Evolutionary conservation across 1,140 invertebrate species (phyloP).

Genomic region (Drosophila pruinosa): DNA sequence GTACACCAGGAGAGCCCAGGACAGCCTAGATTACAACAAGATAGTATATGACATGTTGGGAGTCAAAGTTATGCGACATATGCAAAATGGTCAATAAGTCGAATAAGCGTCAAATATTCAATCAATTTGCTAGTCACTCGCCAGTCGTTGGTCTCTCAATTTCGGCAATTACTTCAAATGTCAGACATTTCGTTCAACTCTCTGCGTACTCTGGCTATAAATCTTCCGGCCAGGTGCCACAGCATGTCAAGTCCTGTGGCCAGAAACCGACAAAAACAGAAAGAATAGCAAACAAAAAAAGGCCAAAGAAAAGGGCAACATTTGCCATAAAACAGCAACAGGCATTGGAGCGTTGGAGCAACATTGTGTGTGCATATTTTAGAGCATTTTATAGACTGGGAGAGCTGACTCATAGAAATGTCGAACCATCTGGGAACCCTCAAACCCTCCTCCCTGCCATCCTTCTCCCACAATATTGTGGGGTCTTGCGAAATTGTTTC

Average conservation of each 20-base stretch:
- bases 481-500: constrained; percentile 56
- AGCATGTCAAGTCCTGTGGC: constrained; percentile 37
- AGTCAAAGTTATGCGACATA: constrained; percentile 7
- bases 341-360: constrained; percentile 32
- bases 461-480: neutral
- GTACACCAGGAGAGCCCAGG: neutral
- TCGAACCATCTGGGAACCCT: neutral
- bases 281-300: neutral
- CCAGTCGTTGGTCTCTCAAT: constrained; percentile 56
- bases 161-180: constrained; percentile 64
- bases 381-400: constrained; percentile 24
- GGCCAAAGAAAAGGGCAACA: constrained; percentile 35
- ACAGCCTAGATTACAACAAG: too few species aligned
- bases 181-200: constrained; percentile 46
- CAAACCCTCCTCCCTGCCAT: neutral
- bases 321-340: constrained; percentile 57
- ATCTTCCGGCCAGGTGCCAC: constrained; percentile 47
- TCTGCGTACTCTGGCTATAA: constrained; percentile 42
- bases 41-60: neutral
- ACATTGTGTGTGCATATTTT: constrained; percentile 52
- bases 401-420: constrained; percentile 29
- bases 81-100: constrained; percentile 11
- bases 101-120: neutral
- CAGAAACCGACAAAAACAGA: constrained; percentile 4
- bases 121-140: constrained; percentile 16